Base-by-base conservation (phyloP, 2,797 vertebrate genomes). In the Phalanger gymnotis region DNA sequence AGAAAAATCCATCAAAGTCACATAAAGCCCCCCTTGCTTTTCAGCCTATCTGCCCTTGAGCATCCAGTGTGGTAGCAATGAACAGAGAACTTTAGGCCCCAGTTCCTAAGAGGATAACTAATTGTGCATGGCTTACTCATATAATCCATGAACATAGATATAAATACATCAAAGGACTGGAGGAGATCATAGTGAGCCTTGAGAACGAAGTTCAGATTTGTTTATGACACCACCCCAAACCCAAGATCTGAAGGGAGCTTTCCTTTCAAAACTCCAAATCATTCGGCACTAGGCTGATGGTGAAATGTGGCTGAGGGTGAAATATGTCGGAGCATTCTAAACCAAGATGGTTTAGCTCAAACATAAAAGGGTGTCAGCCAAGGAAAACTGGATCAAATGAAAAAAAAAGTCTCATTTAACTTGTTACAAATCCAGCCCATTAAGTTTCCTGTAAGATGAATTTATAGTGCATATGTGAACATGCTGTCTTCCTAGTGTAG, bases 401-500 rank as follows among this genome's bases (percentile, higher is more conserved):
- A 87, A 92, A 73, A 95, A 95, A 93, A 93, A 91, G 54, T 93
- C 94, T 97, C 94, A 97, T 97, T 97, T 96, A 97, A 93, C 95
- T 97, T 92, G 54, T 94, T 97, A 93, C 95, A 97, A 97, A 95
- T 97, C 93, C 94, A 96, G 30, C 58, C 95, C 96, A 96, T 91
- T 95, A 97, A 96, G 94, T 94, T 96, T 53, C 96, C 95, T 91
- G 54, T 98, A 96, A 97, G 97, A 94, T 90, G 56, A 34, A 57
- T 97, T 97, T 97, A 97, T 93, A 30, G 94, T 96, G 92, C 97
- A 96, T 95, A 87, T 95, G 97, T 81, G 95, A 95, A 91, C 92
- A 94, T 31, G 54, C 97, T 92, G 90, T 95, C 94, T 96, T 96
- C 94, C 95, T 93, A 91, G 90, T 66, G 95, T 95, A 96, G 94